phyloP scores from a whole-genome alignment of 2,113 vertebrate species.

The Muntiacus muntjak region DNA sequence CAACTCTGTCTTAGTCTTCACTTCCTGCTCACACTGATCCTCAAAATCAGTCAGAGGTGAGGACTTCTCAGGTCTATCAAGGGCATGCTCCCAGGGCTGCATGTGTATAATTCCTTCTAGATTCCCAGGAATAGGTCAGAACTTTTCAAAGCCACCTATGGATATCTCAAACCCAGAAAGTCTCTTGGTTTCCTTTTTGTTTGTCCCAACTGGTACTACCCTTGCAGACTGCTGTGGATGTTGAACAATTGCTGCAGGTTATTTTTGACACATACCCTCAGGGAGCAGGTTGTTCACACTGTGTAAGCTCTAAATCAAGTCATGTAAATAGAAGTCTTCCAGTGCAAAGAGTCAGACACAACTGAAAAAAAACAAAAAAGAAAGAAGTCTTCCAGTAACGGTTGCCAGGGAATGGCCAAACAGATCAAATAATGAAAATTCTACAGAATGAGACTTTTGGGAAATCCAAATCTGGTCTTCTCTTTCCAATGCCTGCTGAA shows the following conservation, averaged over 20 bases:
- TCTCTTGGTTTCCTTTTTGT: background rate
- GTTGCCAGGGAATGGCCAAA: background rate
- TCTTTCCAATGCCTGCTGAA: background rate
- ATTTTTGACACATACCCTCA: background rate
- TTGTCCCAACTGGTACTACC: background rate
- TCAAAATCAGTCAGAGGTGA: background rate
- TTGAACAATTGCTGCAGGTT: background rate
- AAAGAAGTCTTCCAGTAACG: background rate
- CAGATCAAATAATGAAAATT: background rate
- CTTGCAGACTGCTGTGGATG: background rate
- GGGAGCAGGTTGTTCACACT: background rate
- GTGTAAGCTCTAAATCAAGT: background rate
- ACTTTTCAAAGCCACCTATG: no score
- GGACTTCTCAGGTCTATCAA: background rate
- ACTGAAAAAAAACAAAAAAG: no score
- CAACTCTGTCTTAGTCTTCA: background rate
- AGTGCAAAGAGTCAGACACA: background rate
- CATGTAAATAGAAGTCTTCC: background rate
- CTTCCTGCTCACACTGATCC: background rate
- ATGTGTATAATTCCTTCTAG: background rate
- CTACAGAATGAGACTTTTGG: background rate
- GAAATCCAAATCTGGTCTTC: background rate
- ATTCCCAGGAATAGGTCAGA: no score
- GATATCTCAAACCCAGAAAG: background rate
- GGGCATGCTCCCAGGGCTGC: background rate